Base-by-base conservation (phyloP, 2,888 invertebrate species). In the Nysson spinosus region DNA sequence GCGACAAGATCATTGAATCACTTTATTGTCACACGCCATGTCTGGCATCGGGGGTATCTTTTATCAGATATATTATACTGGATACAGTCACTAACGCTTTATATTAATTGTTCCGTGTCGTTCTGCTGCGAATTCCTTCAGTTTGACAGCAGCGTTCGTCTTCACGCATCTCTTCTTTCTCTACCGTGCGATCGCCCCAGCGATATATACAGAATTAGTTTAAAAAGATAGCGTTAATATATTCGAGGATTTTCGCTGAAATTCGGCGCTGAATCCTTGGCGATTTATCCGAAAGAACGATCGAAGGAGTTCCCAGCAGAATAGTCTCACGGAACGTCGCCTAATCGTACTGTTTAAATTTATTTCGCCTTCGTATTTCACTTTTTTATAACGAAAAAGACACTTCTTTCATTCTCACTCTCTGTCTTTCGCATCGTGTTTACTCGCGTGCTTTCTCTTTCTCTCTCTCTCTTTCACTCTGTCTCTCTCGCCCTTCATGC, bases 11-110 rank as follows among this genome's bases (percentile, higher is more conserved):
- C 83, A 84, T 84, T 84, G 86, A 85, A 86, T 86, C 84, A 86
- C 83, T 86, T 86, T 86, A 86, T 86, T 86, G 85, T 86, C 86
- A 86, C 85, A 83, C 83, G 85, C 85, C 85, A 86, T 83, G 73
- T 81, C 82, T 85, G 85, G 85, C 84, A 83, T 85, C 82, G 76
- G 81, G 85, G 85, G 82, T 84, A 85, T 84, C 81, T 85, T 85
- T 85, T 82, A 84, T 83, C 80, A 80, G 82, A 79, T 84, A 81
- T 81, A 81, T 83, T 83, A 84, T 84, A 85, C 79, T 84, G 81
- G 80, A 85, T 86, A 86, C 85, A 85, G 78, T 85, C 83, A 81
- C 85, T 85, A 84, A 85, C 81, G 80, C 82, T 80, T 78, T 84
- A 81, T 83, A 78, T 80, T 81, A 82, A 81, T 74, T 74, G 69